Evolutionary conservation across 2,797 vertebrate genomes (phyloP).

Genomic region (Girardinus metallicus): DNA sequence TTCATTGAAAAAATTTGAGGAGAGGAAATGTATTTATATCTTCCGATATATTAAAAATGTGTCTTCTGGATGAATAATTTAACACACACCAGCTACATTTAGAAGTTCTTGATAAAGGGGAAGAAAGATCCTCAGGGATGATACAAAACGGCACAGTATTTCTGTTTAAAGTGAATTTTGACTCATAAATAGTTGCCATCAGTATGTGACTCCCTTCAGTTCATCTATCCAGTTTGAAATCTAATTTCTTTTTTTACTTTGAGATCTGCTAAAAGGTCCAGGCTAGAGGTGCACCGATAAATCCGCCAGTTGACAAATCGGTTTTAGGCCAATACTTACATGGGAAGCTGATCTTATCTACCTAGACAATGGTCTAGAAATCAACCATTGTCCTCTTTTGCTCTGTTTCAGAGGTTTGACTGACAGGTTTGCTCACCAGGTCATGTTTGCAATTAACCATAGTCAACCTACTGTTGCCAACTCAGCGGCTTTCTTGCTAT

Average conservation of each 20-base stretch:
- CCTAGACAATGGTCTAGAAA: no score
- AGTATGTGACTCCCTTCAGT: not conserved
- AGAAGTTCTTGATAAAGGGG: not conserved
- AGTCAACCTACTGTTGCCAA: no score
- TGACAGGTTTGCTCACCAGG: no score
- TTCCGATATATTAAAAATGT: not conserved
- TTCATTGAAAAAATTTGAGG: not conserved
- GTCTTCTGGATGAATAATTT: not conserved
- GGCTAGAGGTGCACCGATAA: no score
- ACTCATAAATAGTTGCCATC: not conserved
- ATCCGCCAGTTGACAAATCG: no score
- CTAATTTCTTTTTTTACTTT: not conserved
- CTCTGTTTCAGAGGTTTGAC: no score
- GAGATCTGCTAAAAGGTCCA: not conserved
- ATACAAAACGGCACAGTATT: not conserved
- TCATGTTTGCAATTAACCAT: no score
- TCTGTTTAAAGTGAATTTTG: not conserved
- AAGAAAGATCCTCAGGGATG: not conserved
- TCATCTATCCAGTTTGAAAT: not conserved
- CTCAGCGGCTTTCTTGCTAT: no score
- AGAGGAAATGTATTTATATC: slow-evolving; percentile 1
- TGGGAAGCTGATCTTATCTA: no score
- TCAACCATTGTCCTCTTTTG: no score
- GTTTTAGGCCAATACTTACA: no score
- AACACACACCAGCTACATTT: not conserved